Conservation (phyloP, 2,113 vertebrate species). For the Cavia porcellus region DNA sequence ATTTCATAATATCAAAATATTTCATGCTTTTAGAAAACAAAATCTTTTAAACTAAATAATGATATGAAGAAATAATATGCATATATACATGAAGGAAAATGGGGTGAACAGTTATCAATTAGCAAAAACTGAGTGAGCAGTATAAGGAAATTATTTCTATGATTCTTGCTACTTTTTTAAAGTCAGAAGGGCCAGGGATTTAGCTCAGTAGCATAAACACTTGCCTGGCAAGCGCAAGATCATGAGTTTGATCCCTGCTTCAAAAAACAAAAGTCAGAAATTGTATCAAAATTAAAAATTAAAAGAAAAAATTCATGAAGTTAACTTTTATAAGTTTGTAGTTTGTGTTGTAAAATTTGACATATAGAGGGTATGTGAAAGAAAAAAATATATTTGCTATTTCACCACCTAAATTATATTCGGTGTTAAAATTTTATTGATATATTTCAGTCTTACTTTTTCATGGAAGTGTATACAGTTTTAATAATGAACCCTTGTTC, state of each 20-base stretch:
- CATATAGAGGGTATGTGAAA: background rate
- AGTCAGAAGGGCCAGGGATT: background rate
- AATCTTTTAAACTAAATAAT: background rate
- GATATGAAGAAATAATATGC: background rate
- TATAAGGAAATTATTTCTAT: background rate
- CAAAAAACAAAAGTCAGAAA: background rate
- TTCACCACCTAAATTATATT: background rate
- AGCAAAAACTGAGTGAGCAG: background rate
- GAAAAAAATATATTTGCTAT: background rate
- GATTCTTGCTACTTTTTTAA: slow-evolving; percentile 2
- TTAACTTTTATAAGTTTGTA: background rate
- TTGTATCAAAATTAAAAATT: background rate
- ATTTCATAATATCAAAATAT: background rate
- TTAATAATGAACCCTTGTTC: background rate
- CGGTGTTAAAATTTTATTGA: background rate
- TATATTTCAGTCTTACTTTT: background rate
- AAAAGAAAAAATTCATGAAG: background rate
- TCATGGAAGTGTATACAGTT: background rate
- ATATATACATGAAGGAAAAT: background rate
- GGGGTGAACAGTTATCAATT: background rate
- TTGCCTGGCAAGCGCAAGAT: too few species aligned
- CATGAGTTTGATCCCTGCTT: too few species aligned
- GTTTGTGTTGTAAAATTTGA: background rate
- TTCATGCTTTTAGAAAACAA: background rate
- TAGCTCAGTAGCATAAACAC: too few species aligned